Evolutionary conservation across 2,888 invertebrate species (phyloP), one percentile per base, ranked within the genome.

Genomic region (Lithophane semibrunnea): DNA sequence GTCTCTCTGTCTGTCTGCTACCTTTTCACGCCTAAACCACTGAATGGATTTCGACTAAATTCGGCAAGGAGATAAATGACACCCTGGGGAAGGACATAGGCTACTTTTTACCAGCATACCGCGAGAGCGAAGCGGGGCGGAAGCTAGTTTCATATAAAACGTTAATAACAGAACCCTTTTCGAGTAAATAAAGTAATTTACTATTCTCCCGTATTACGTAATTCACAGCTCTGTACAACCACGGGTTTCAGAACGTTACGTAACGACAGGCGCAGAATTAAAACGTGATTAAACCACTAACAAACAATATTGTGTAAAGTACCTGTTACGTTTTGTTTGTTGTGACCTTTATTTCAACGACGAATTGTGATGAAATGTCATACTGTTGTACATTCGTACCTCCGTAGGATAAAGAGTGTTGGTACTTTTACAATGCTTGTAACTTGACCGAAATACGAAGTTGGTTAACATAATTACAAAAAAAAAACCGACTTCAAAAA

Each of bases 231-330:
- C 67, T 0, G 47, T 61, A 29, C 47, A 63, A 72, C 18, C 79
- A 13, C 42, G 49, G 44, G 70, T 83, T 82, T 81, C 83, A 82
- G 68, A n/a, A 42, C 4, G 29, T 77, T 69, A 64, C 67, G 63
- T 80, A 77, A 71, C 5, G 47, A 9, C 37, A 24, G 16, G 12
- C 60, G 60, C 16, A 37, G 44, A 71, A 54, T 63, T 63, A 63
- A 80, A 77, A 80, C 82, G 77, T 82, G 66, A 82, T 77, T 71
- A 70, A 75, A 56, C 56, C n/a, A 58, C 21, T 60, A 65, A 75
- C 75, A 69, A 80, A 80, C 75, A 80, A 49, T 60, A 54, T 21
- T 58, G 67, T 74, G 63, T 63, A 63, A 67, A 56, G 54, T n/a
- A 42, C 21, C 16, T 56, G 29, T 18, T 44, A 61, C n/a, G 61